Evolutionary conservation across 2,797 vertebrate species (phyloP).

Genomic region (Holocentrus rufus): DNA sequence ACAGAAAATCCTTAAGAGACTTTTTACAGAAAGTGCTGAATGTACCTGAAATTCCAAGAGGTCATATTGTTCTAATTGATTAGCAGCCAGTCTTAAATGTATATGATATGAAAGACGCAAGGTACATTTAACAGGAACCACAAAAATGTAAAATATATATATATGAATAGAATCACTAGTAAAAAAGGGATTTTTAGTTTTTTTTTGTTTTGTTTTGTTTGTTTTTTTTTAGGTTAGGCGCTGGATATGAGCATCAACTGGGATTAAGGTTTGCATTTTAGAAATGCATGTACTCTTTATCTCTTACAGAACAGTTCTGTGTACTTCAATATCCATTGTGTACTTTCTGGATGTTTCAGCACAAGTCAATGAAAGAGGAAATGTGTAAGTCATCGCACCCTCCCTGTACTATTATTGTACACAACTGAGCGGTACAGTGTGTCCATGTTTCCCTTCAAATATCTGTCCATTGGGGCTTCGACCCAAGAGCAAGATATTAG

Average conservation of each 20-base stretch:
- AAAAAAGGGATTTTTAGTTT: conserved; percentile 71
- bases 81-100: conserved; percentile 74
- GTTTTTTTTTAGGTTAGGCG: conserved; percentile 64
- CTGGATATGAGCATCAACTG: conserved; percentile 68
- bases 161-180: conserved; percentile 72
- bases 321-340: conserved; percentile 75
- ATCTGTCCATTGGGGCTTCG: conserved; percentile 57
- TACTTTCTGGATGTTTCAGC: conserved; percentile 80
- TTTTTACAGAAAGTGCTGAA: conserved; percentile 82
- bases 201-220: conserved; percentile 42
- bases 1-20: conserved; percentile 77
- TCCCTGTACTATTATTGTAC: conserved; percentile 56
- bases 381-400: conserved; percentile 40
- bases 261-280: conserved; percentile 85
- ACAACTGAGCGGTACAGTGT: conserved; percentile 48
- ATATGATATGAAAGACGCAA: conserved; percentile 73
- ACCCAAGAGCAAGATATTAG: conserved; percentile 35
- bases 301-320: conserved; percentile 83
- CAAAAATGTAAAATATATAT: conserved; percentile 74
- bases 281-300: conserved; percentile 85
- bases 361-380: conserved; percentile 64
- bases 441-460: conserved; percentile 50
- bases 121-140: conserved; percentile 79
- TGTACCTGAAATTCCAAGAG: conserved; percentile 79
- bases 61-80: conserved; percentile 75